Evolutionary conservation across 2,113 vertebrate genomes (phyloP).

Genomic region (Eolophus roseicapilla): DNA sequence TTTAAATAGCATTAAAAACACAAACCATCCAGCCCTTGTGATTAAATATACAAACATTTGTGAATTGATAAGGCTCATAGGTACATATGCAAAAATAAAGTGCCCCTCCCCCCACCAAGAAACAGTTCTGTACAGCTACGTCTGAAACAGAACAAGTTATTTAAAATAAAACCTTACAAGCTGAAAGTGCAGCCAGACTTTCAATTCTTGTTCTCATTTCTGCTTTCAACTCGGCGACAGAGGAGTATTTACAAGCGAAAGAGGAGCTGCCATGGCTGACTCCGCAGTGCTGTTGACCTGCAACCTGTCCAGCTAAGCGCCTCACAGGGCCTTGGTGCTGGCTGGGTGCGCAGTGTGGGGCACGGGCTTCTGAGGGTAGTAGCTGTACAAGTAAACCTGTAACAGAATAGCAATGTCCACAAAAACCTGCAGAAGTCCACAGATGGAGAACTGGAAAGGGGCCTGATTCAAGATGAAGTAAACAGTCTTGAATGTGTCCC

Average conservation of each 20-base stretch:
- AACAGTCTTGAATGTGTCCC: slow-evolving; percentile 94
- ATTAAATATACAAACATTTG: slow-evolving; percentile 44
- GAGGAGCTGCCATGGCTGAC: background rate
- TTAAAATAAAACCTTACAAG: background rate
- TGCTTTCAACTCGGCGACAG: background rate
- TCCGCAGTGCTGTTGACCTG: background rate
- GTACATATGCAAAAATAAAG: slow-evolving; percentile 32
- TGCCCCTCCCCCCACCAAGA: background rate
- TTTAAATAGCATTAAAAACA: slow-evolving; percentile 62
- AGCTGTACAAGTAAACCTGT: slow-evolving; percentile 90
- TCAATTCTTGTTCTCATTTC: background rate
- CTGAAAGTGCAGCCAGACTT: background rate
- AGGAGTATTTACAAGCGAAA: background rate
- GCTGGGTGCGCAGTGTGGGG: slow-evolving; percentile 82
- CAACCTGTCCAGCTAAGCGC: background rate
- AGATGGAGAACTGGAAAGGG: slow-evolving; percentile 94
- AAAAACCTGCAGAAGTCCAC: slow-evolving; percentile 91
- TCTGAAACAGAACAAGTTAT: slow-evolving; percentile 6
- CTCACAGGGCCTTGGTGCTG: slow-evolving; percentile 93
- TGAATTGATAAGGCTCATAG: slow-evolving; percentile 54
- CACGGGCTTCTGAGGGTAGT: slow-evolving; percentile 84
- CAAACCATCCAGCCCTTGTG: slow-evolving; percentile 64
- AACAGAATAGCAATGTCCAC: slow-evolving; percentile 92
- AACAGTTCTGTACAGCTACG: slow-evolving; percentile 5
- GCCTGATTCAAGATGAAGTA: slow-evolving; percentile 95